Base-by-base conservation (phyloP, 2,888 invertebrate genomes). In the Callinectes sapidus region DNA sequence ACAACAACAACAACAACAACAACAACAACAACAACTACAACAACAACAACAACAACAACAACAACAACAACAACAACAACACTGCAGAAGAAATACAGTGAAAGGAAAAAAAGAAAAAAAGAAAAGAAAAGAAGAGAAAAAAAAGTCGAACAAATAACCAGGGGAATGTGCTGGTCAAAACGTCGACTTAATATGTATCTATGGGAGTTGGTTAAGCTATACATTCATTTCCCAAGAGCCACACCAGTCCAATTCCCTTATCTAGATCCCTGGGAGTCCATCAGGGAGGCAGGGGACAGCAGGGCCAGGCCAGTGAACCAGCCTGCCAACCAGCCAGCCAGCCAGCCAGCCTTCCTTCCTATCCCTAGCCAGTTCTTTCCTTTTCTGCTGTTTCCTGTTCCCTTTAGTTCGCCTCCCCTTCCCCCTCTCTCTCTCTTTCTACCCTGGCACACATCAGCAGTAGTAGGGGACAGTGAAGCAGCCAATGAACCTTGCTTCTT, bases 381-480 rank as follows among this genome's bases (percentile, higher is more conserved):
- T 35, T 81, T 35, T 18, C 18, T 35, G 13, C 32, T 39, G 23
- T 10, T 48, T 87, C 18, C 48, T 48, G 18, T 54, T 48, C 28
- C 23, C 8, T n/a, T 28, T 54, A 28, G 18, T 28, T 71, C 32
- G n/a, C 71, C 71, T 71, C 61, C 71, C 90, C 71, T 77, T 90
- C 90, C 71, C 90, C 71, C 90, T 90, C 90, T 90, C 90, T 90
- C 90, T 90, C 90, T 90, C 90, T 90, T 77, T 90, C 90, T 90
- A 39, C 90, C 71, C 90, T 90, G 55, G 48, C 89, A 55, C 89
- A 48, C 48, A 48, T 48, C 48, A 48, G 48, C 48, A 48, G 48
- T 8, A 48, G 48, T 48, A 61, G 23, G 61, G 61, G 23, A 61
- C 48, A 39, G 86, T 86, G 86, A 18, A 42, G 18, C 42, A 39